Percentiles rank a stretch among this genome's conserved stretches.
Evolutionary conservation across 2,888 invertebrate genomes (phyloP).

Genomic region (Oscheius onirici): DNA sequence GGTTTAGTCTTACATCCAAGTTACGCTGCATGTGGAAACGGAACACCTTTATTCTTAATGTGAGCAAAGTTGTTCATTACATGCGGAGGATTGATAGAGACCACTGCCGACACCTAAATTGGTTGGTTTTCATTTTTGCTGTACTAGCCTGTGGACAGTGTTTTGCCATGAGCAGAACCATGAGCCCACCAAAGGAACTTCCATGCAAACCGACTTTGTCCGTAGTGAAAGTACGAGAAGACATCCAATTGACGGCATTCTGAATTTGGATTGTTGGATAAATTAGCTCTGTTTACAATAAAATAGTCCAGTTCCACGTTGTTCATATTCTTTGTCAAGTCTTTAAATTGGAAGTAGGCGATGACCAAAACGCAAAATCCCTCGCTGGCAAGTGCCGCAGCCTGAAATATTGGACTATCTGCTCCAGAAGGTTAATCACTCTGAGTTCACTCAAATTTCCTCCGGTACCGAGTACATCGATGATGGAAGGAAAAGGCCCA

Average conservation of each 20-base stretch:
- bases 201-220: constrained; percentile 47
- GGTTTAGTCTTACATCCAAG: constrained; percentile 13
- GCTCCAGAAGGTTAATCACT: background rate
- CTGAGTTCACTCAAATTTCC: constrained; percentile 50
- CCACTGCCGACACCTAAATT: constrained; percentile 20
- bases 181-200: constrained; percentile 48
- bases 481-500: constrained; percentile 48
- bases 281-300: constrained; percentile 10
- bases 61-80: constrained; percentile 34
- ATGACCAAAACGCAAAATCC: constrained; percentile 49
- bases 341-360: constrained; percentile 48
- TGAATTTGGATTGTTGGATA: constrained; percentile 1
- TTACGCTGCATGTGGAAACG: constrained; percentile 26
- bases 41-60: constrained; percentile 38
- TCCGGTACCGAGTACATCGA: constrained; percentile 49
- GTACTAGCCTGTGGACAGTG: background rate
- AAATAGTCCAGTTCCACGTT: constrained; percentile 46
- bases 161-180: constrained; percentile 38
- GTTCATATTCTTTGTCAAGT: constrained; percentile 41
- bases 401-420: constrained; percentile 6
- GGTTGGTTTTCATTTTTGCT: background rate
- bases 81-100: constrained; percentile 49
- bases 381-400: constrained; percentile 45
- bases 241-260: constrained; percentile 40
- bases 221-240: constrained; percentile 36